Evolutionary conservation across 2,113 vertebrate species (phyloP).

Genomic region (Pachypanchax playfairii): DNA sequence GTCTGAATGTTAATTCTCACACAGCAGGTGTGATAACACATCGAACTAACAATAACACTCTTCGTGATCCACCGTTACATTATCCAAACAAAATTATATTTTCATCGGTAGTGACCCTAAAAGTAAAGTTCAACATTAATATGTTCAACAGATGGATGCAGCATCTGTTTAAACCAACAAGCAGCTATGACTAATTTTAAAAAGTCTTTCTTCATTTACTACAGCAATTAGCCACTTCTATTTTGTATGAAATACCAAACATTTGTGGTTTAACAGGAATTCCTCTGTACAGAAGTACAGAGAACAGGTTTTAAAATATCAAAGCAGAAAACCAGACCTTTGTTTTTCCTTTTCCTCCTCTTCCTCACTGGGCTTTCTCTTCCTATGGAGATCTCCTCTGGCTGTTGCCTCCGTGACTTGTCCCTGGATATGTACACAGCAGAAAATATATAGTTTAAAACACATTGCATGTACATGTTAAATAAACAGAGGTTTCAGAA

Average conservation of each 20-base stretch:
- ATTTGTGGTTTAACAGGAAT: slow-evolving; percentile 67
- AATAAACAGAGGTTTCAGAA: neutral
- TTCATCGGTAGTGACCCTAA: too few relatives aligned
- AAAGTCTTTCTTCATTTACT: too few relatives aligned
- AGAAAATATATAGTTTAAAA: neutral
- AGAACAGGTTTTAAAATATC: neutral
- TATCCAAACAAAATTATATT: too few relatives aligned
- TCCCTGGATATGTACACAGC: slow-evolving; percentile 46
- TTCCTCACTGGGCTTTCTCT: slow-evolving; percentile 41
- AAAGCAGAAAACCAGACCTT: slow-evolving; percentile 59
- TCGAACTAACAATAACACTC: too few relatives aligned
- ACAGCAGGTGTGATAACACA: too few relatives aligned
- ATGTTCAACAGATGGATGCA: too few relatives aligned
- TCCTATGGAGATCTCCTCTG: slow-evolving; percentile 37
- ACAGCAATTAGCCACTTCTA: too few relatives aligned
- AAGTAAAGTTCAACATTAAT: too few relatives aligned
- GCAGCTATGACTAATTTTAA: too few relatives aligned
- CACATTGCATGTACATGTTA: neutral
- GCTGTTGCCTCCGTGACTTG: slow-evolving; percentile 22
- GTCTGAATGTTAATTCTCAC: too few relatives aligned
- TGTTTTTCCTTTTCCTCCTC: slow-evolving; percentile 58
- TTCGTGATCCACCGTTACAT: too few relatives aligned
- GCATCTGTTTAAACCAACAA: too few relatives aligned
- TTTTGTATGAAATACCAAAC: neutral
- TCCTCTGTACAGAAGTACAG: neutral